Percentiles rank a stretch among this genome's conserved stretches.
Conservation (phyloP, 1,140 invertebrate genomes). For the Cotesia typhae region DNA sequence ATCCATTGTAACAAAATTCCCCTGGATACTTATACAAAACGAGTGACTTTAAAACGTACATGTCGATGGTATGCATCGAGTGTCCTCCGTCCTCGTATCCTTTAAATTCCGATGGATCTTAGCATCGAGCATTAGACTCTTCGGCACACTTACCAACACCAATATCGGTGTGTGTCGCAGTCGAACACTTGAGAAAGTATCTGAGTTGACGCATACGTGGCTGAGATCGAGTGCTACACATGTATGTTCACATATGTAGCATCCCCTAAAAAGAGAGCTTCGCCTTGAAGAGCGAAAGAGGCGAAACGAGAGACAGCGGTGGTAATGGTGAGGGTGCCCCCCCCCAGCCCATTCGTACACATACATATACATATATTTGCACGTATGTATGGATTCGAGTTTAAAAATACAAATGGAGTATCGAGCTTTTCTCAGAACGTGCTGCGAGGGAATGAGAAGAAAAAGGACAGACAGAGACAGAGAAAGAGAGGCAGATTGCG, state of each 20-base stretch:
- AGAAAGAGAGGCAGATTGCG: slow-evolving; percentile 28
- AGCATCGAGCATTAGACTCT: slow-evolving; percentile 27
- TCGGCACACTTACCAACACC: slow-evolving; percentile 27
- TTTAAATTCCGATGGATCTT: slow-evolving; percentile 58
- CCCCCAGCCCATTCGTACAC: slow-evolving; percentile 39
- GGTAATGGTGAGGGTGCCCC: slow-evolving; percentile 58
- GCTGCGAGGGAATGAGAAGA: slow-evolving; percentile 32
- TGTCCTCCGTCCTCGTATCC: slow-evolving; percentile 58
- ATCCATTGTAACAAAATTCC: background rate
- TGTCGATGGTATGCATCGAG: slow-evolving; percentile 54
- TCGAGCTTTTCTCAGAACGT: slow-evolving; percentile 62
- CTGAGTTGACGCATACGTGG: slow-evolving; percentile 22
- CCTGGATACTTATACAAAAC: background rate
- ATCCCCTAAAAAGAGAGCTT: slow-evolving; percentile 1
- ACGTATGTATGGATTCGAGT: slow-evolving; percentile 63
- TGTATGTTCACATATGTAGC: background rate
- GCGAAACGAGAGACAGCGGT: slow-evolving; percentile 44
- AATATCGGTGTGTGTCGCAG: slow-evolving; percentile 25
- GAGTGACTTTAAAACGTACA: slow-evolving; percentile 31
- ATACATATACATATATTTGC: background rate
- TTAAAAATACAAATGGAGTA: slow-evolving; percentile 67
- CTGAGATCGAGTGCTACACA: background rate
- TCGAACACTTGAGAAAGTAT: slow-evolving; percentile 9
- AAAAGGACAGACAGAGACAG: slow-evolving; percentile 15
- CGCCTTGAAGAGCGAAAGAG: slow-evolving; percentile 28